phyloP scores from a whole-genome alignment of 92 coral and sea anemone species.

The Diadumene lineata region DNA sequence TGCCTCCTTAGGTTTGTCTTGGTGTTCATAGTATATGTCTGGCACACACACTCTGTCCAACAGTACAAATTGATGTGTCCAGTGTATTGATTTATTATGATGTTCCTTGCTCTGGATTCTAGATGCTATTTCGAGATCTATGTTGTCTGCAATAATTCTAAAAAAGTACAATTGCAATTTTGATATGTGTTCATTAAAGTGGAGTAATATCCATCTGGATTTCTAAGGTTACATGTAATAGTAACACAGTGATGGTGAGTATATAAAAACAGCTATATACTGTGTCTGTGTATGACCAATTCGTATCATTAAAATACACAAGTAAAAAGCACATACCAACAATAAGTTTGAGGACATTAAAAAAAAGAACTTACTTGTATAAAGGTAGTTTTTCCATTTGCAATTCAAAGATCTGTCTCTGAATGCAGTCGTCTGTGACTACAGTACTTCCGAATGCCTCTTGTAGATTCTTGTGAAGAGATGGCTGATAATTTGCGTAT shows the following conservation, averaged over 20 bases:
- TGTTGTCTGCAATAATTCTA: slow-evolving; percentile 53
- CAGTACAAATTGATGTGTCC: slow-evolving; percentile 64
- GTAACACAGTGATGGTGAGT: neutral
- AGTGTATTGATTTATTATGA: slow-evolving; percentile 40
- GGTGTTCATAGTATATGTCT: neutral
- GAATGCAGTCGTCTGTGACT: slow-evolving; percentile 34
- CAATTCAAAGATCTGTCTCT: neutral
- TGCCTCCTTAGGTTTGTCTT: neutral
- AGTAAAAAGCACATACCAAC: neutral
- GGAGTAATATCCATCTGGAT: neutral
- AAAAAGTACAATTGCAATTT: neutral
- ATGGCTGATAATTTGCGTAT: slow-evolving; percentile 40
- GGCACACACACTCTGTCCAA: slow-evolving; percentile 28
- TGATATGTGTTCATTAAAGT: neutral
- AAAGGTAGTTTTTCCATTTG: slow-evolving; percentile 31
- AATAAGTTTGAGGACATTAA: neutral
- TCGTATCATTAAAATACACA: too few relatives aligned
- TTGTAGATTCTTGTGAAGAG: slow-evolving; percentile 10
- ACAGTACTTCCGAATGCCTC: neutral
- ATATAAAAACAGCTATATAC: too few relatives aligned
- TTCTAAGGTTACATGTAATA: neutral
- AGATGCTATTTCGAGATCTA: slow-evolving; percentile 37
- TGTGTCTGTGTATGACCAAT: neutral
- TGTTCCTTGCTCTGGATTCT: slow-evolving; percentile 43
- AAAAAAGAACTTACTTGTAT: slow-evolving; percentile 41